Percentiles rank a stretch among this genome's conserved stretches.
Conservation (phyloP, 2,888 invertebrate species). For the Strigamia maritima region DNA sequence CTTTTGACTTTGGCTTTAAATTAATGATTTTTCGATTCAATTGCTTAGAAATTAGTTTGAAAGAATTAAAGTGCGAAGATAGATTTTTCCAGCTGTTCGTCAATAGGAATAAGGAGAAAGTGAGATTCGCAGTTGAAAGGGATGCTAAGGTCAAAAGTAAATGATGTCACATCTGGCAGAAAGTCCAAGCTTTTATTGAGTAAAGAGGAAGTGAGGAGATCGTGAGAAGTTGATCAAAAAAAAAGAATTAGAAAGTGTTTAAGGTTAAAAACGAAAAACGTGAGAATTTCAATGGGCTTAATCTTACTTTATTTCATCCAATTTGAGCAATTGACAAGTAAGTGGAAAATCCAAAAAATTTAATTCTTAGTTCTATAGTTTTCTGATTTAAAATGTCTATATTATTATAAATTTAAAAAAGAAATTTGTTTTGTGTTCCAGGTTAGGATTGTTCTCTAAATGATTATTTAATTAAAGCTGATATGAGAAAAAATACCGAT, state of each 20-base stretch:
- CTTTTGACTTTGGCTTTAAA: background rate
- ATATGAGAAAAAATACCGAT: too few species aligned
- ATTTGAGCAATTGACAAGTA: too few species aligned
- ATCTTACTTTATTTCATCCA: background rate
- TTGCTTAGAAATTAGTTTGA: background rate
- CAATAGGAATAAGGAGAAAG: background rate
- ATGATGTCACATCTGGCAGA: conserved; percentile 11
- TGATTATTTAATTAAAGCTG: too few species aligned
- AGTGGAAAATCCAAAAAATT: background rate
- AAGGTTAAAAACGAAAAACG: background rate
- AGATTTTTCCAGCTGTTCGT: background rate
- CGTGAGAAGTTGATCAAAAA: background rate
- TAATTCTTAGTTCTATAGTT: background rate
- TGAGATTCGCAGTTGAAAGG: background rate
- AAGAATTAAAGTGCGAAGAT: background rate
- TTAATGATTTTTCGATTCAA: background rate
- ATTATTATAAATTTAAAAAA: too few species aligned
- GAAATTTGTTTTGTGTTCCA: too few species aligned
- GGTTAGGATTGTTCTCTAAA: too few species aligned
- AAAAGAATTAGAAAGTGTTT: background rate
- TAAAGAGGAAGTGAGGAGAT: background rate
- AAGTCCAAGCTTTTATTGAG: background rate
- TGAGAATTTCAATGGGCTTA: background rate
- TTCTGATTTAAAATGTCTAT: too few species aligned
- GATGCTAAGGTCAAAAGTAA: conserved; percentile 17